Percentiles rank a stretch among this genome's conserved stretches.
phyloP scores from a whole-genome alignment of 2,888 invertebrate genomes.

The Drosophila crucigera region DNA sequence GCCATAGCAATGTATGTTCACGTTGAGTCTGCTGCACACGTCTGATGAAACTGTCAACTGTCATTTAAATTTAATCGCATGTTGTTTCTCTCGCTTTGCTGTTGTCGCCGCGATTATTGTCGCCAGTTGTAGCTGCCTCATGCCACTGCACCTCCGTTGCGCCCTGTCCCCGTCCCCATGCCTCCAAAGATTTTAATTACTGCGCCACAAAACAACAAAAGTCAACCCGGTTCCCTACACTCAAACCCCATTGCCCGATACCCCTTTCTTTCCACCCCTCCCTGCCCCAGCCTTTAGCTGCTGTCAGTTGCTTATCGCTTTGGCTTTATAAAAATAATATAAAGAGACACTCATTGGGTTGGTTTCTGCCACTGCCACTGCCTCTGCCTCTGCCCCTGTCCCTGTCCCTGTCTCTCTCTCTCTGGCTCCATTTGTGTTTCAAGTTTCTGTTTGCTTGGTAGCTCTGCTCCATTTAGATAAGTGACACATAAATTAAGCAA shows the following conservation, averaged over 20 bases:
- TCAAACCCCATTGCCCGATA: not conserved
- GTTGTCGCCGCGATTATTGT: constrained; percentile 74
- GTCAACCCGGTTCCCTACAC: constrained; percentile 27
- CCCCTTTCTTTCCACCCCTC: not conserved
- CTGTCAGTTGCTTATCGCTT: constrained; percentile 69
- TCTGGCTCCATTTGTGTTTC: constrained; percentile 15
- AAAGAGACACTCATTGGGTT: constrained; percentile 68
- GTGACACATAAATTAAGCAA: constrained; percentile 80
- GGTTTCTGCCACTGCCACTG: not conserved
- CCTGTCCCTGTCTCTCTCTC: not conserved
- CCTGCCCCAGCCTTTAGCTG: constrained; percentile 13
- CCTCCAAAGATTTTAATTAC: constrained; percentile 63
- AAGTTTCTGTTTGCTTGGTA: constrained; percentile 41
- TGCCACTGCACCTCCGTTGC: not conserved
- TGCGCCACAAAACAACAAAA: constrained; percentile 62
- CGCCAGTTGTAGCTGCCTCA: constrained; percentile 40
- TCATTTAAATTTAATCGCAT: constrained; percentile 79
- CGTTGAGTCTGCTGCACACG: constrained; percentile 51
- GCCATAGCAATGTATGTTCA: constrained; percentile 36
- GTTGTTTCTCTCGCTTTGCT: constrained; percentile 62
- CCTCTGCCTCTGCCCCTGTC: not conserved
- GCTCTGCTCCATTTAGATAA: constrained; percentile 79
- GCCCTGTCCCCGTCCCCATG: not conserved
- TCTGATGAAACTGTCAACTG: constrained; percentile 79
- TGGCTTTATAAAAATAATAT: constrained; percentile 69